phyloP scores from a whole-genome alignment of 2,888 invertebrate genomes.

The Caenorhabditis macrosperma region DNA sequence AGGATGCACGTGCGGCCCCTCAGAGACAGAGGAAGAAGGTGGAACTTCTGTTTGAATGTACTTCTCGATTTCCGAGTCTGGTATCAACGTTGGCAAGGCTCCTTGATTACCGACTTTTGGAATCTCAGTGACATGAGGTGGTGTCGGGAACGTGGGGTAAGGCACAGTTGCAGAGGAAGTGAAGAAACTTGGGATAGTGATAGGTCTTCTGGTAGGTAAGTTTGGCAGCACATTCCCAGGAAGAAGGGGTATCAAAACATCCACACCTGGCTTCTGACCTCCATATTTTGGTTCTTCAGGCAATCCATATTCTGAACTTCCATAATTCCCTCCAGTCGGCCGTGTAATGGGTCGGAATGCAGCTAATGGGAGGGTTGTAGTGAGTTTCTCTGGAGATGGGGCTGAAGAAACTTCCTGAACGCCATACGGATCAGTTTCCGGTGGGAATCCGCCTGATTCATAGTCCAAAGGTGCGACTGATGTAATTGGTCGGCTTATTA shows the following conservation, averaged over 20 bases:
- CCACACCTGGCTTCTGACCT: slow-evolving; percentile 5
- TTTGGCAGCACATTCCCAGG: slow-evolving; percentile 26
- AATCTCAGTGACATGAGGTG: not conserved
- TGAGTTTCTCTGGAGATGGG: not conserved
- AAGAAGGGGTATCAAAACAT: slow-evolving; percentile 28
- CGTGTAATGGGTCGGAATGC: slow-evolving; percentile 18
- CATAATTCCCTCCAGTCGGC: not conserved
- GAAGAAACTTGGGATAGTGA: slow-evolving; percentile 32
- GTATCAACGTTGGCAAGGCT: slow-evolving; percentile 36
- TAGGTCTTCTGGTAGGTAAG: slow-evolving; percentile 32
- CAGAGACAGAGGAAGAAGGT: not conserved
- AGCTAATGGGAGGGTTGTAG: slow-evolving; percentile 5
- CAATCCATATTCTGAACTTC: not conserved
- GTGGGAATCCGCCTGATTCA: slow-evolving; percentile 12
- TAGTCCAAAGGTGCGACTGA: slow-evolving; percentile 3
- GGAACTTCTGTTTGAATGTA: slow-evolving; percentile 33
- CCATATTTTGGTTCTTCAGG: not conserved
- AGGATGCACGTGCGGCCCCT: not conserved
- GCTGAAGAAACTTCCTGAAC: not conserved
- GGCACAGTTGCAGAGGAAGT: slow-evolving; percentile 6
- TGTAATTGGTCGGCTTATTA: slow-evolving; percentile 31
- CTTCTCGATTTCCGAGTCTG: slow-evolving; percentile 31
- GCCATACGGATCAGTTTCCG: slow-evolving; percentile 29
- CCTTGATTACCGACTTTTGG: slow-evolving; percentile 8
- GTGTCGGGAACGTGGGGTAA: not conserved